Evolutionary conservation across 2,888 invertebrate species (phyloP), one percentile per base, ranked within the genome.

Genomic region (Adelognathus sp.): DNA sequence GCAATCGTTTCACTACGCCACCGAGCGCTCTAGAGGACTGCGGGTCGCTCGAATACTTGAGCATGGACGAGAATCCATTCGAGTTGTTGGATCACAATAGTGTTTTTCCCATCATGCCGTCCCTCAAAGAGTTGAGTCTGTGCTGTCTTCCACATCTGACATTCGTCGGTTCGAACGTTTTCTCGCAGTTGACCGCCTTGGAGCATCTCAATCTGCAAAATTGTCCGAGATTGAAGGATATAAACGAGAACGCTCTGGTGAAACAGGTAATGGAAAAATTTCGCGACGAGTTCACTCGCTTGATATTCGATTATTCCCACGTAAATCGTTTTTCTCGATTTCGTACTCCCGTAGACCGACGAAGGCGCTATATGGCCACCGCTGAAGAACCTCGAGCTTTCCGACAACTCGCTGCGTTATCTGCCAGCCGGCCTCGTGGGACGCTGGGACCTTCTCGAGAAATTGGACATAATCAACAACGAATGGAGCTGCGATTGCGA

Each of bases 401-500:
- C 94, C 84, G 94, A 95, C 81, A 97, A 97, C 91, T 95, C 95
- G 82, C 90, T 96, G 2, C 91, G 93, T 0, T 94, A 94, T 82
- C 90, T 97, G n/a, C 94, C 96, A 81, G 92, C 92, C n/a, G 92
- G 93, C 11, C 90, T 96, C 46, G 82, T 95, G 1, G 93, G 94
- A 0, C 94, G 95, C 66, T 97, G 97, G 97, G 95, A 96, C 84
- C 91, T 93, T 29, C 88, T 97, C 14, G 92, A 93, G 29, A 92
- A 92, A 61, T 89, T 97, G 61, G 95, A 96, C 82, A 92, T 97
- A 6, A 93, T 94, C 36, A 93, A 93, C 84, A 97, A 97, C 89
- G 95, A 95, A 0, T 97, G 94, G 95, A 92, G 93, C 27, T 97
- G 97, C 87, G 96, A 97, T 88, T 96, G 96, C 86, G 93, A 95